A percentile compares a stretch with the other conserved stretches of the same genome.
phyloP scores from a whole-genome alignment of 30 jellyfish, hydroid and myxozoan species.

The Cassiopea xamachana region DNA sequence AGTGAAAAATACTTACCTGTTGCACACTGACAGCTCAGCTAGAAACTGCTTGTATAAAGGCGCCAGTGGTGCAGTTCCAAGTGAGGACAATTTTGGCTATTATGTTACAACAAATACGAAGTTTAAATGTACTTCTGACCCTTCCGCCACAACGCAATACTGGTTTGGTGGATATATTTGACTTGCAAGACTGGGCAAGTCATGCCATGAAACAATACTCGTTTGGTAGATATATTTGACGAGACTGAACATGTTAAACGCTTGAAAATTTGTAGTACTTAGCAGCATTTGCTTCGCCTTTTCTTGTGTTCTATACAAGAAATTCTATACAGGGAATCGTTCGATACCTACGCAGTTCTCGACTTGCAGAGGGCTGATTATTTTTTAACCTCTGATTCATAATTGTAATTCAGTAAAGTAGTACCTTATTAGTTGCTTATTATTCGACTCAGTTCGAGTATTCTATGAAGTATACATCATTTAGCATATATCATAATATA shows the following conservation, averaged over 20 bases:
- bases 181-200: background rate
- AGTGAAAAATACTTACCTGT: background rate
- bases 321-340: too few species aligned
- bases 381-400: too few species aligned
- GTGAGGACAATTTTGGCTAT: background rate
- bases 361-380: too few species aligned
- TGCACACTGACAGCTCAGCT: background rate
- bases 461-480: too few species aligned
- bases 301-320: too few species aligned
- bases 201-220: background rate
- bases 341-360: too few species aligned
- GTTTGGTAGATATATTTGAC: background rate
- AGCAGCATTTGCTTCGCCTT: too few species aligned
- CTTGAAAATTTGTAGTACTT: background rate
- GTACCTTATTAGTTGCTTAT: too few species aligned
- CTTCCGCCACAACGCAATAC: background rate
- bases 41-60: background rate
- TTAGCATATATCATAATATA: too few species aligned
- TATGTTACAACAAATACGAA: background rate
- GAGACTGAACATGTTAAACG: background rate
- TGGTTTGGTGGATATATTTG: background rate
- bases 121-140: background rate
- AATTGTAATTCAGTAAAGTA: too few species aligned
- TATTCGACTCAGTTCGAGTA: too few species aligned
- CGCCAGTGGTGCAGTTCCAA: background rate